Conservation (phyloP, 37 sponge, comb jelly and placozoan genomes). For the Oscarella lobularis region DNA sequence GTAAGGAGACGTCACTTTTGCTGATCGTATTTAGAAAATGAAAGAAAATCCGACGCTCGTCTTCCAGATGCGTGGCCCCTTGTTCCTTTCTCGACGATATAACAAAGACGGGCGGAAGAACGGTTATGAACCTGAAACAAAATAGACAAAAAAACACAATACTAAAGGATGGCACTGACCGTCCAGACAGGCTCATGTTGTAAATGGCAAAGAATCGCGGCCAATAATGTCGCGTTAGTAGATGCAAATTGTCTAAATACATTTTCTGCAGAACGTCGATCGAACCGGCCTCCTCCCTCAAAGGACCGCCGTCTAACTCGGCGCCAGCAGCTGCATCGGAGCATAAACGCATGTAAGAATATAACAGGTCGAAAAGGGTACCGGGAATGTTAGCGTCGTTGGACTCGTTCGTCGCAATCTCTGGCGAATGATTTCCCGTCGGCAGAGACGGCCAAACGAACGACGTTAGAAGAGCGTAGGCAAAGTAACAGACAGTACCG, state of each 20-base stretch:
- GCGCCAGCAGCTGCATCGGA: not conserved
- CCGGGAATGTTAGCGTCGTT: too few relatives aligned
- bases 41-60: too few relatives aligned
- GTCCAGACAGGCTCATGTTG: not conserved
- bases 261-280: not conserved
- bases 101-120: not conserved
- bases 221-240: not conserved
- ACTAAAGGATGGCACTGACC: not conserved
- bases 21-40: not conserved
- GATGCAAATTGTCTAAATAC: not conserved
- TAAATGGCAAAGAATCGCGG: not conserved
- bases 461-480: too few relatives aligned
- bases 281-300: not conserved
- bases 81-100: too few relatives aligned
- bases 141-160: not conserved
- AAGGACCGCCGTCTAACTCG: not conserved
- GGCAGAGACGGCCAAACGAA: too few relatives aligned
- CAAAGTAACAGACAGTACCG: too few relatives aligned
- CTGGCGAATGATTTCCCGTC: too few relatives aligned
- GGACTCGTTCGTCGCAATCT: too few relatives aligned
- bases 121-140: not conserved
- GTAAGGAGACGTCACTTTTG: not conserved
- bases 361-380: too few relatives aligned
- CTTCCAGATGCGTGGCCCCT: too few relatives aligned
- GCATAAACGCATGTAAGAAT: too few relatives aligned